Evolutionary conservation across 2,797 vertebrate species (phyloP), one percentile per base, ranked within the genome.

Genomic region (Myotis daubentonii): DNA sequence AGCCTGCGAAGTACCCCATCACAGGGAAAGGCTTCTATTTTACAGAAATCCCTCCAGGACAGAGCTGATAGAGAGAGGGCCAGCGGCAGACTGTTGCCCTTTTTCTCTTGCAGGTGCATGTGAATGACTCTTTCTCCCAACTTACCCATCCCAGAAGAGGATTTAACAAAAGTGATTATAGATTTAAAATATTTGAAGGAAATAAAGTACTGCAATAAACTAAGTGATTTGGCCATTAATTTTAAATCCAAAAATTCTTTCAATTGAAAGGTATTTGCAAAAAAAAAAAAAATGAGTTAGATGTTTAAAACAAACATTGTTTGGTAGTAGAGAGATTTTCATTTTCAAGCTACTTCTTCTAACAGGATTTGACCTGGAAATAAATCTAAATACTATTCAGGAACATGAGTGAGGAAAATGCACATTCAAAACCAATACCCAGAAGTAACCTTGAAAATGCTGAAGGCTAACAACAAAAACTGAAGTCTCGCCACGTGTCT

Each of bases 291-390:
- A 44, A 44, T 44, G 5, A 47, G 20, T 62, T 65, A 68, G 1
- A 23, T n/a, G 44, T 89, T 84, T 47, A 86, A 38, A 65, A 4
- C 10, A 28, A 71, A 70, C 15, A 62, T 55, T 85, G 20, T 81
- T 88, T 68, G 41, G 53, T 76, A 75, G 20, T 11, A 89, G 38
- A 92, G 47, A 82, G 8, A 71, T 78, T 89, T 71, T 78, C 70
- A 44, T 65, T 49, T 88, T 79, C 28, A 51, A 19, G 25, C 38
- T 70, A 66, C 57, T 80, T 75, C 47, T 87, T 85, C 0, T 36
- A 49, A 38, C 33, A 89, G 51, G 7, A 89, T 81, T 62, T 94
- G 79, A 72, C 70, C 83, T 47, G 30, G 74, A 71, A 83, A 94
- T 78, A 85, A 88, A 70, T 53, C 19, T 82, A 92, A 72, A 25